A percentile compares a stretch with the other conserved stretches of the same genome.
Conservation (phyloP, 2,888 invertebrate genomes). For the Drosophila sordidula region DNA sequence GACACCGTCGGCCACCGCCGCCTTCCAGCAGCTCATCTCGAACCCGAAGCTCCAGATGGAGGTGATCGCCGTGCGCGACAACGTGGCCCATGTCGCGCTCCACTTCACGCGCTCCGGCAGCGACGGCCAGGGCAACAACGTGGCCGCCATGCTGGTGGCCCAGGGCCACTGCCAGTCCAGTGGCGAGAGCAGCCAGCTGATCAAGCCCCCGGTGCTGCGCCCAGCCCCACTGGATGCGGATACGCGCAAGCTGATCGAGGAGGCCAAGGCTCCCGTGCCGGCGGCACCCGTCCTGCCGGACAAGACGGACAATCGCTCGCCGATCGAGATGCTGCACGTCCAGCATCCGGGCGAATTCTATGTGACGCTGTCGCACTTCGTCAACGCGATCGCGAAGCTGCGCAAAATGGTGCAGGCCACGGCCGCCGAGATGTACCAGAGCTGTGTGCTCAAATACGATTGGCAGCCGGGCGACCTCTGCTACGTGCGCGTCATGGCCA, state of each 20-base stretch:
- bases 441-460: constrained; percentile 20
- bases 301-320: constrained; percentile 39
- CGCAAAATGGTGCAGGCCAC: constrained; percentile 86
- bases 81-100: constrained; percentile 83
- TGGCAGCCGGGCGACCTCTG: constrained; percentile 87
- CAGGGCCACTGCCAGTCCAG: constrained; percentile 86
- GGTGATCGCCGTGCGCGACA: constrained; percentile 67
- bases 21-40: constrained; percentile 82
- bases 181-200: constrained; percentile 76
- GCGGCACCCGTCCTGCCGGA: neutral
- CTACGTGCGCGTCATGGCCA: constrained; percentile 85
- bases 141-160: constrained; percentile 86
- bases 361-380: constrained; percentile 86
- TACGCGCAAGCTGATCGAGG: constrained; percentile 33
- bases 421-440: constrained; percentile 15
- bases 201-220: neutral
- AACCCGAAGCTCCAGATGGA: constrained; percentile 84
- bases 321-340: constrained; percentile 85
- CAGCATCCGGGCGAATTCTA: constrained; percentile 88
- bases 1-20: constrained; percentile 81
- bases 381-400: constrained; percentile 85
- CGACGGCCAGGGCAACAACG: constrained; percentile 84
- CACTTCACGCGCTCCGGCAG: constrained; percentile 75
- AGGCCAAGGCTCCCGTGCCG: neutral
- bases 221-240: constrained; percentile 11